Base-by-base conservation (phyloP, 2,113 vertebrate species). In the Myrmecophaga tridactyla region DNA sequence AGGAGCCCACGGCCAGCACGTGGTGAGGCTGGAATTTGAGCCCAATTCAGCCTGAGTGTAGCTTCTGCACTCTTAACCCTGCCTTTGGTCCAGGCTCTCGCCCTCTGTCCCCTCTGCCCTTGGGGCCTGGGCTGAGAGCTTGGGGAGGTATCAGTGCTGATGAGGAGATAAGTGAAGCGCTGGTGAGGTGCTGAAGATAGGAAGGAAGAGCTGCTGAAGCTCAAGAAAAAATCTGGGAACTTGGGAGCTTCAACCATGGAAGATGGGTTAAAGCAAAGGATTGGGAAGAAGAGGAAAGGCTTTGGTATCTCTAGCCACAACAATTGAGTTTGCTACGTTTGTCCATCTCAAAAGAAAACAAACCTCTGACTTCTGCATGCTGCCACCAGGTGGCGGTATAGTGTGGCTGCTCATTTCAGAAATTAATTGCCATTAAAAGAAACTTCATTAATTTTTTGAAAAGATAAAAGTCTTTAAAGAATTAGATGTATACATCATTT, bases 371-470 rank as follows among this genome's bases (percentile, higher is more conserved):
- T 90, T 89, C 25, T 43, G 76, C 25, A 6, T 78, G 67, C 82
- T 95, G 67, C 96, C 97, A 94, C 86, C 90, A 96, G 95, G 92
- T 75, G 96, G 95, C 41, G 2, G 88, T 90, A 34, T 72, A 67
- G 69, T 10, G 31, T 14, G 92, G 51, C 17, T 5, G 23, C 62
- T 34, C 13, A 1, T 4, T 17, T 63, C 21, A 53, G 67, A 88
- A 21, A 41, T 10, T 10, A 27, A 82, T 11, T 3, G 34, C 65
- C 25, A 60, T 9, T n/a, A 72, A 86, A 88, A 90, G 41, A 31
- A 72, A 92, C 34, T 20, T 48, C 60, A 23, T n/a, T 85, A 27
- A 25, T 62, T 92, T 96, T 85, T 48, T 36, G 70, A 90, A 86
- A 69, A 67, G 85, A 34, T 12, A 69, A n/a, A 90, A 83, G 41